phyloP scores from a whole-genome alignment of 1,140 invertebrate species.

The Sycophila sp. region DNA sequence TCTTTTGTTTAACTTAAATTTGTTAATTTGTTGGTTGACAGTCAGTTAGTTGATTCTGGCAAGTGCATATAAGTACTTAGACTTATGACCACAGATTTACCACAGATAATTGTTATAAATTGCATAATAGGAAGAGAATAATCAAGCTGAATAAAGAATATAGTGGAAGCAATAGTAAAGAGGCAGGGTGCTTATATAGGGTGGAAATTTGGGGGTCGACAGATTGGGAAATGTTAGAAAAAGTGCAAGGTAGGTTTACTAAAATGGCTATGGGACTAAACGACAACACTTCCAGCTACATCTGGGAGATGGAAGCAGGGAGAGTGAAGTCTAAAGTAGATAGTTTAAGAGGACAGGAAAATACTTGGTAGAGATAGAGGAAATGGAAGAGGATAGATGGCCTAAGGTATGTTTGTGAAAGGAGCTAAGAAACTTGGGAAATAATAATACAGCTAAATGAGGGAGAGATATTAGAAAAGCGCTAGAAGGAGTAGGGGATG shows the following conservation, averaged over 20 bases:
- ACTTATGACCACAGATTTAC: no score
- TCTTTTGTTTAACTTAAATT: no score
- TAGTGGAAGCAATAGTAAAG: background rate
- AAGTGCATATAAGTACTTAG: no score
- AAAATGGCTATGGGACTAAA: constrained; percentile 15
- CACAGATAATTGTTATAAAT: no score
- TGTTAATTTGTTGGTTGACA: no score
- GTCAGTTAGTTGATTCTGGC: no score
- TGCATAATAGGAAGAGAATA: no score
- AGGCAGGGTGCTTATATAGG: background rate
- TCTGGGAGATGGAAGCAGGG: constrained; percentile 11
- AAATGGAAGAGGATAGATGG: background rate
- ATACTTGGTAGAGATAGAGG: background rate
- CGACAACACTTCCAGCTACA: constrained; percentile 19
- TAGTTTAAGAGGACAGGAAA: background rate
- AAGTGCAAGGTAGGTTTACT: background rate
- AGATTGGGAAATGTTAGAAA: constrained; percentile 1
- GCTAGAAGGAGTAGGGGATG: background rate
- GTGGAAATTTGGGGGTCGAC: constrained; percentile 18
- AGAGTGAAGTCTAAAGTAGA: background rate
- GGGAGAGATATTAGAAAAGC: background rate
- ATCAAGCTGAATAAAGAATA: no score
- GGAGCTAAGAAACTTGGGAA: background rate
- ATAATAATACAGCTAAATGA: background rate
- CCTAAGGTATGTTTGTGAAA: background rate